These are phyloP conservation scores for Pristionchus mayeri DNA, from an alignment of 2,888 invertebrate genomes.

Conservation along the genomic window DNA sequence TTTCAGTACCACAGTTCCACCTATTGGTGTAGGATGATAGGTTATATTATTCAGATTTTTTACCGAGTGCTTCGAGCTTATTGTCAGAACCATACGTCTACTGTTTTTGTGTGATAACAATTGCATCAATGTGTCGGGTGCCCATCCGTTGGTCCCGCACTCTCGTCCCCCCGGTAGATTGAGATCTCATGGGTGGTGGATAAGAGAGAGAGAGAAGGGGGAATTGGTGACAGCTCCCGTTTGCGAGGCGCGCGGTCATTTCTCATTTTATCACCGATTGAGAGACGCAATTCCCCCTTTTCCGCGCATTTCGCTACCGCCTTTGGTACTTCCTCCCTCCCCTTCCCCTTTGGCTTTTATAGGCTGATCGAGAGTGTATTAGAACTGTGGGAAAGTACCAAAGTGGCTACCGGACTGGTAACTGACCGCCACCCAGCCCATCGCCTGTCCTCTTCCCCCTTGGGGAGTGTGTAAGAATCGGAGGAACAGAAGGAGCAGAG, in stretches of 20 bases:
- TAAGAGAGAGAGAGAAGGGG: constrained; percentile 39
- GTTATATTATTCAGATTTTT: too few relatives aligned
- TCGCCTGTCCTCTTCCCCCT: neutral
- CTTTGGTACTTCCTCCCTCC: too few relatives aligned
- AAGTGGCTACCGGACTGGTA: neutral
- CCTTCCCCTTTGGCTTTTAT: constrained; percentile 7
- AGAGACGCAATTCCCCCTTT: neutral
- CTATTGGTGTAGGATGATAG: too few relatives aligned
- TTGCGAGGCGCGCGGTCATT: neutral
- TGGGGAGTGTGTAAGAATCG: constrained; percentile 38
- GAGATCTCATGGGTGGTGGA: neutral
- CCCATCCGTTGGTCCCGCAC: neutral
- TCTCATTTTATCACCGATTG: constrained; percentile 42
- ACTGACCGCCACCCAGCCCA: neutral
- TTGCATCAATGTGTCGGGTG: too few relatives aligned
- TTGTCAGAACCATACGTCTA: too few relatives aligned
- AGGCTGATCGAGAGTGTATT: neutral
- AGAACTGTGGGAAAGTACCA: neutral
- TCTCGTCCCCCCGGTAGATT: neutral
- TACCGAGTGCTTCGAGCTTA: too few relatives aligned
- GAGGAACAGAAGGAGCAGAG: constrained; percentile 23
- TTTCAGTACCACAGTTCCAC: too few relatives aligned
- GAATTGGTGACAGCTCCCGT: constrained; percentile 50
- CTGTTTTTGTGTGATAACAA: too few relatives aligned
- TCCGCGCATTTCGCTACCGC: neutral